phyloP scores from a whole-genome alignment of 2,888 invertebrate species.

The Candidula unifasciata region DNA sequence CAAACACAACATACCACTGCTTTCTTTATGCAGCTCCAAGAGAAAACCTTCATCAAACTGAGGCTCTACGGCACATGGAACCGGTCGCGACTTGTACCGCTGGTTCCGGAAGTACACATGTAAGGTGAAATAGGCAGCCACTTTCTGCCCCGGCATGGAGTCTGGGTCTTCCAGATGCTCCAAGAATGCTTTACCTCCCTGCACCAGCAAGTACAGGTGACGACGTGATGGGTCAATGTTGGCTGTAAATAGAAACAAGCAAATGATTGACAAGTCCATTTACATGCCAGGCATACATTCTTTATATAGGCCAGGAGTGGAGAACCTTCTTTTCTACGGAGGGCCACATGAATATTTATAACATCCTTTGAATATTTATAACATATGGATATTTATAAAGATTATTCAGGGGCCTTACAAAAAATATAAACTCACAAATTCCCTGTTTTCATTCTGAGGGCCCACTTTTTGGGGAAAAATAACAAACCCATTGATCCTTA shows the following conservation, averaged over 20 bases:
- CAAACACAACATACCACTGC: slow-evolving; percentile 61
- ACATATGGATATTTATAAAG: no score
- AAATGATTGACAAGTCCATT: no score
- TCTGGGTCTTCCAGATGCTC: slow-evolving; percentile 74
- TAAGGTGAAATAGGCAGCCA: slow-evolving; percentile 72
- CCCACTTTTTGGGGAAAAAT: no score
- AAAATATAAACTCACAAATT: no score
- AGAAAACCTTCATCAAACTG: slow-evolving; percentile 76
- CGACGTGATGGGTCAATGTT: slow-evolving; percentile 75
- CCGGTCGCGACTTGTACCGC: slow-evolving; percentile 74
- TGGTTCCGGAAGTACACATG: slow-evolving; percentile 76
- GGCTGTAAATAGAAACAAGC: slow-evolving; percentile 57
- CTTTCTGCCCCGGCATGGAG: slow-evolving; percentile 66
- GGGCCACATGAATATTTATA: no score
- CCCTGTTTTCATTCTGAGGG: no score
- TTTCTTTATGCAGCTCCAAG: slow-evolving; percentile 75
- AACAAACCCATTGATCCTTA: no score
- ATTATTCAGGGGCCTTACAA: no score
- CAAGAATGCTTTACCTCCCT: slow-evolving; percentile 76
- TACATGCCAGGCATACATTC: no score
- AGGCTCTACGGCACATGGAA: slow-evolving; percentile 77
- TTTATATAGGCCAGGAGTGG: no score
- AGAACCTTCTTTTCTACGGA: no score
- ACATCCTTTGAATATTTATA: no score
- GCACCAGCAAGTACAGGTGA: slow-evolving; percentile 74